Base-by-base conservation (phyloP, 1,140 invertebrate genomes). In the Zaprionus lachaisei region DNA sequence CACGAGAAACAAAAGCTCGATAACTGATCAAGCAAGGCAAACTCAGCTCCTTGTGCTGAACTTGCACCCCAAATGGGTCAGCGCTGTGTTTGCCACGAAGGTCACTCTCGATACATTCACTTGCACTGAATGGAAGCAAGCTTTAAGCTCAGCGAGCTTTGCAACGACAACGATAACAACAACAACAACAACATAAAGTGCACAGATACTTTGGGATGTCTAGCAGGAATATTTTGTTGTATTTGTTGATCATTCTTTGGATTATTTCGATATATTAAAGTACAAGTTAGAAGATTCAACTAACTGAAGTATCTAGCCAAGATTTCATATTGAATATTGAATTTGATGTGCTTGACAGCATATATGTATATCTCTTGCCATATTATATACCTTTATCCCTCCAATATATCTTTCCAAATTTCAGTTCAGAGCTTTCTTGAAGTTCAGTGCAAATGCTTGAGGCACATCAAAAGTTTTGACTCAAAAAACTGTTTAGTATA, bases 401-500 rank as follows among this genome's bases (percentile, higher is more conserved):
- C 2, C 9, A 4, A 11, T 2, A 34, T 34, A 2, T 34, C 9
- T 34, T 34, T 34, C 9, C 9, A 34, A 34, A 11, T 34, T 34
- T 31, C 7, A 31, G 28, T 7, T 7, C 7, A 7, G 20, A 20
- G 47, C 47, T 49, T 49, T 51, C 47, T 12, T 28, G 24, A 31
- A 56, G 54, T 56, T 56, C 26, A 24, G 47, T 4, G 15, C 15
- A n/a, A n/a, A 49, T 22, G 20, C 17, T 44, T n/a, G 15, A 41
- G 38, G 15, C 4, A 41, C n/a, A 6, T 41, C 14, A 15, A 41
- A n/a, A 41, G 3, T 44, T 44, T 17, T 47, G 41, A 17, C 7
- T 47, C 7, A 9, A 9, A 47, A 4, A 22, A 51, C 15, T 49
- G 17, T 22, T 44, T 65, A 24, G 61, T 72, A 49, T 68, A 44